A percentile compares a stretch with the other conserved stretches of the same genome.
Evolutionary conservation across 2,888 invertebrate genomes (phyloP).

Genomic region (Sminthurides aquaticus): DNA sequence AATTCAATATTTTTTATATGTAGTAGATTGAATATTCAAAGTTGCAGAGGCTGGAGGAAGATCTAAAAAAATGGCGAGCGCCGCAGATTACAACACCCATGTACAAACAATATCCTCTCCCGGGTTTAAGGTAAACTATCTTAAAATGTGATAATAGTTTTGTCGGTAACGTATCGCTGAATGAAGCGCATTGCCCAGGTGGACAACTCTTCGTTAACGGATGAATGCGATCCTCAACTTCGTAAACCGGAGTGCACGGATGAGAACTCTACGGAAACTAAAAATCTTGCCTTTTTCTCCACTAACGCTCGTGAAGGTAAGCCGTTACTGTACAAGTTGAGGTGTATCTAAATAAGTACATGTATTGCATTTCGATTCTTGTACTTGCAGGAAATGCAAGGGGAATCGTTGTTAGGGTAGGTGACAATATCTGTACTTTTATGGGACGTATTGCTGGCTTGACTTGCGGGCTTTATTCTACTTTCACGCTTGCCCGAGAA

Average conservation of each 20-base stretch:
- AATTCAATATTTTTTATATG: too few species aligned
- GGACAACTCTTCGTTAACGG: not conserved
- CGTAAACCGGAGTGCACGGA: not conserved
- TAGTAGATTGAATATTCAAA: too few species aligned
- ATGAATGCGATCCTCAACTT: not conserved
- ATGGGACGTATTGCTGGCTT: slow-evolving; percentile 66
- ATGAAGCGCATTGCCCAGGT: too few species aligned
- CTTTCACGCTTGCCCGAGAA: slow-evolving; percentile 68
- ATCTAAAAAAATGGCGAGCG: too few species aligned
- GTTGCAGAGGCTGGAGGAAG: too few species aligned
- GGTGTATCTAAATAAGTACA: too few species aligned
- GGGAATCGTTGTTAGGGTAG: slow-evolving; percentile 61
- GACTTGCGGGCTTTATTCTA: slow-evolving; percentile 58
- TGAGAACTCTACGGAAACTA: not conserved
- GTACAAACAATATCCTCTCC: too few species aligned
- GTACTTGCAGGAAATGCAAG: slow-evolving; percentile 68
- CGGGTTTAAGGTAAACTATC: too few species aligned
- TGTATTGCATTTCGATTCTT: slow-evolving; percentile 90
- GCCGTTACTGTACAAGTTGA: too few species aligned
- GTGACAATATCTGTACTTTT: slow-evolving; percentile 61
- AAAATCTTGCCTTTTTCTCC: not conserved
- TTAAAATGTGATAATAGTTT: too few species aligned
- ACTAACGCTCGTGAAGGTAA: not conserved
- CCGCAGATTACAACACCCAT: too few species aligned
- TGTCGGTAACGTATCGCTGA: too few species aligned